phyloP scores from a whole-genome alignment of 1,140 invertebrate genomes.

The Magallana angulata region DNA sequence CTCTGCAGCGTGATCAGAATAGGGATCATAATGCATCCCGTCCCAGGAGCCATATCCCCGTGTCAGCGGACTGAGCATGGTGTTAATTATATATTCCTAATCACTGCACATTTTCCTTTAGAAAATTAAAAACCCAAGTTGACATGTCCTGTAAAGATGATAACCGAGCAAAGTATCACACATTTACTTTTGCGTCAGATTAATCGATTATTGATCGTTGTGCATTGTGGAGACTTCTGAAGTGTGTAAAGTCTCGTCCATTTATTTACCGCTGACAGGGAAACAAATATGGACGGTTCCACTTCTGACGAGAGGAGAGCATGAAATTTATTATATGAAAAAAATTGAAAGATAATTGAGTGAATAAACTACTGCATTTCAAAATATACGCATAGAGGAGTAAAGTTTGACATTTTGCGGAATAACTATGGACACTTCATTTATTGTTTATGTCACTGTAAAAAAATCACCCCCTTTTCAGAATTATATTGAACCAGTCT shows the following conservation, averaged over 20 bases:
- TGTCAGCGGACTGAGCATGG: constrained; percentile 70
- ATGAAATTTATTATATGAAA: neutral
- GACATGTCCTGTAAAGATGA: neutral
- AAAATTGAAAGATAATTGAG: too few species aligned
- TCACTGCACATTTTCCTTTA: neutral
- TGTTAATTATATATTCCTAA: neutral
- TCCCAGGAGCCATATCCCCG: constrained; percentile 72
- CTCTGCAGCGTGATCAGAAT: constrained; percentile 49
- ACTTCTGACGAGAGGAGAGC: neutral
- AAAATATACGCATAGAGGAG: too few species aligned
- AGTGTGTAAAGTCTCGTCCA: constrained; percentile 39
- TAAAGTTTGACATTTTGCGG: neutral
- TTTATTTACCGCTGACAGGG: constrained; percentile 54
- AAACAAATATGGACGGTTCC: constrained; percentile 56
- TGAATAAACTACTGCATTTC: too few species aligned
- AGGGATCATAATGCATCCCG: constrained; percentile 63
- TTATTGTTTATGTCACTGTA: too few species aligned
- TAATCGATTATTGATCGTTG: constrained; percentile 29
- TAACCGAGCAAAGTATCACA: neutral
- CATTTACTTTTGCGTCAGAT: neutral
- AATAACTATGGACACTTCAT: neutral
- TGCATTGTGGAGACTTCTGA: neutral
- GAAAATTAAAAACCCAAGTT: neutral
- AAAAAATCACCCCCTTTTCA: neutral
- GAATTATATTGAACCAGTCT: neutral